Evolutionary conservation across 1,140 invertebrate genomes (phyloP), one percentile per base, ranked within the genome.

Genomic region (Drosophila ambigua): DNA sequence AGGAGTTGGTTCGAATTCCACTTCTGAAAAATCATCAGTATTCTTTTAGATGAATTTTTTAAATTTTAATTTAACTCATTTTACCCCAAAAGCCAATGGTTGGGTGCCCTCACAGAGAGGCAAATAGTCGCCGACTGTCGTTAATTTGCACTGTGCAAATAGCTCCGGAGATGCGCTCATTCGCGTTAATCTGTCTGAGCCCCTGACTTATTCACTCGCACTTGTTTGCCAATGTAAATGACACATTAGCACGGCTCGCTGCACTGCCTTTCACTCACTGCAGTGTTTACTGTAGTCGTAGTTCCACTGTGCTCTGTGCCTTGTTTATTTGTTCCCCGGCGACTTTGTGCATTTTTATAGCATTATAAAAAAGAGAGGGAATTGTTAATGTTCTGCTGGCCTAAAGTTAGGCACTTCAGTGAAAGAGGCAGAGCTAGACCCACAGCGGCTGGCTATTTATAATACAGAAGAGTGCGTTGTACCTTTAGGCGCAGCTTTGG

Each of bases 1-100:
- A 72, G 95, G 95, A 95, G 95, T 96, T 95, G 95, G 95, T 96
- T 96, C 95, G 95, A 96, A 96, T 95, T 95, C 95, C 95, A 96
- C 95, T 96, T 95, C 95, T 96, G 95, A 96, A 95, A 96, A 92
- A 1, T 16, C 16, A 93, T 11, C 31, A 35, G 9, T 35, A 35
- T 39, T 5, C 4, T 13, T 39, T 39, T 35, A 9, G 28, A 53
- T 4, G 20, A 43, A 67, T 66, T 65, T 55, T 5, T 8, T 16
- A 5, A 4, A 9, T 4, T 23, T 16, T 5, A 13, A 5, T 43
- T 49, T 31, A 52, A 7, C 4, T 4, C 35, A 39, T 4, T 8
- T 58, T n/a, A 44, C 53, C 41, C 20, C 23, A 16, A 39, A 39
- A 39, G 35, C 35, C 35, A 39, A 39, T 11, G 35, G 35, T 13